Evolutionary conservation across 2,113 vertebrate genomes (phyloP), one percentile per base, ranked within the genome.

Genomic region (Dendropsophus ebraccatus): DNA sequence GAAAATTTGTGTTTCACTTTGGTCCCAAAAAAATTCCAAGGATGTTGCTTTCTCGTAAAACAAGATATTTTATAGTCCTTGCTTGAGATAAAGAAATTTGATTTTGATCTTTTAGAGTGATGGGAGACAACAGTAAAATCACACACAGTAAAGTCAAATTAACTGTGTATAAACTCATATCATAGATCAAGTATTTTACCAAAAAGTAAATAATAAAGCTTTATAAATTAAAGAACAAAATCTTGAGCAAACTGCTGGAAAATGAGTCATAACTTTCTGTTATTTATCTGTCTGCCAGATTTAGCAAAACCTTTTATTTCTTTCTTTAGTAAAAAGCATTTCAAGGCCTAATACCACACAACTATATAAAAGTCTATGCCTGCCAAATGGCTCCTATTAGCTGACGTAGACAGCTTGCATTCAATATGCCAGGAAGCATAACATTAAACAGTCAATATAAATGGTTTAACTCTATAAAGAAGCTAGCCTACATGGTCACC

Each of bases 321-420:
- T 80, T 60, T 13, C 12, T 80, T 58, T 80, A 80, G 77, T n/a
- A 80, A 41, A n/a, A 80, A 60, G 35, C 21, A 54, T 77, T 77
- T 77, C 35, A 50, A 23, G 75, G 17, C 28, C 28, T 25, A 25
- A 60, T 52, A 41, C 30, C 77, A 80, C 30, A 80, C 23, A 62
- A 80, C 77, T n/a, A 28, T n/a, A 50, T 60, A 62, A 17, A 79
- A 58, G 28, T 4, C 30, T n/a, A 21, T 25, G 8, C 60, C 77
- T 80, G 77, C 77, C 77, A 80, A 80, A 80, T 25, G 13, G 50
- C 13, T 25, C 32, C 45, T 80, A 60, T 41, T 35, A 80, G 77
- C 77, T 60, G 77, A 79, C 32, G 32, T 37, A n/a, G 13, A 75
- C n/a, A 30, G 32, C 35, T 79, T 60, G 10, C n/a, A 23, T 60